Base-by-base conservation (phyloP, 92 coral and sea anemone species). In the Phenganax marumi region DNA sequence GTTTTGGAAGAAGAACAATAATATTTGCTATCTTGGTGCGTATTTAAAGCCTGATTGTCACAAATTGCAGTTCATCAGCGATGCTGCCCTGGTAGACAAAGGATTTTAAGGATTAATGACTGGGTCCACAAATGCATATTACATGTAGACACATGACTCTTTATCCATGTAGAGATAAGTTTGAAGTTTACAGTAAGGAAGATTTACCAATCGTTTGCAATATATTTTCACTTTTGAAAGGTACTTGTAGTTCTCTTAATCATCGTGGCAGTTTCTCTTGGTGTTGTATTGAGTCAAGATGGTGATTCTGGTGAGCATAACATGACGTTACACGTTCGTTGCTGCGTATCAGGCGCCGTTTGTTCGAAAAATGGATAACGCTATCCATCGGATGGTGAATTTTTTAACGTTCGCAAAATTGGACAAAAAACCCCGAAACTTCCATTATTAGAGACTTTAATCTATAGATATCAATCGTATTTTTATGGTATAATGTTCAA, bases 251-350 rank as follows among this genome's bases (percentile, higher is more conserved):
- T 21, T 64, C 47, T 64, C 43, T 22, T 64, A 64, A 5, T 64
- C 16, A 64, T 64, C 11, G 12, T 64, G 46, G 70, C 70, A 21
- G 70, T 64, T 64, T 64, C 12, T 64, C 43, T 64, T 64, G 70
- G 70, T 25, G 70, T 64, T 14, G 19, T 64, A 64, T 24, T 64
- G 43, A 64, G 70, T 16, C 12, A 58, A 58, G 65, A 16, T 14
- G 65, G 14, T 14, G 21, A 23, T 58, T 8, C 21, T 1, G 65
- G 70, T 64, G 47, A 64, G 70, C 21, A 64, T 21, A 64, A 21
- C 70, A 33, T 33, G 23, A 64, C 0, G 6, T 10, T 4, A 64
- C 21, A 18, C 21, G 1, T 58, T 14, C 65, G 0, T 14, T 58
- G 17, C 43, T 52, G 57, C 10, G 7, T 3, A 10, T 52, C 17